phyloP scores from a whole-genome alignment of 2,888 invertebrate species.

The Drosophila histrio region DNA sequence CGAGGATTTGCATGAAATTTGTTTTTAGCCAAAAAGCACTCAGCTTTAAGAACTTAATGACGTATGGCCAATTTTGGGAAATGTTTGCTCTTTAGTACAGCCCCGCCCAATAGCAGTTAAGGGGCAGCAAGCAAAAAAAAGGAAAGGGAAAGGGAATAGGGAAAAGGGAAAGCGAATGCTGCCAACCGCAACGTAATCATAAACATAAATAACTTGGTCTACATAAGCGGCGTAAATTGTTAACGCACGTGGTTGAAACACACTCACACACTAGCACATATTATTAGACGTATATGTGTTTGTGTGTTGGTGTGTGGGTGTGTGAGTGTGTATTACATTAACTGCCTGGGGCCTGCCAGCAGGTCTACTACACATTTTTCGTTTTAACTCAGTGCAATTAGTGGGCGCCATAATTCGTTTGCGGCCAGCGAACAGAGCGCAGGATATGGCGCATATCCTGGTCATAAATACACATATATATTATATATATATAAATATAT shows the following conservation, averaged over 20 bases:
- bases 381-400: constrained; percentile 74
- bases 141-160: background rate
- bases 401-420: constrained; percentile 72
- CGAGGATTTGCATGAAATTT: background rate
- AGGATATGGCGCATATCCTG: constrained; percentile 68
- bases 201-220: constrained; percentile 74
- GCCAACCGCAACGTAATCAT: constrained; percentile 71
- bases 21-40: background rate
- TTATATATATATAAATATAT: constrained; percentile 1
- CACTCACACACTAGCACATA: constrained; percentile 4
- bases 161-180: constrained; percentile 37
- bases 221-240: constrained; percentile 70
- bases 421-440: constrained; percentile 59
- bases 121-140: background rate
- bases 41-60: constrained; percentile 26
- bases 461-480: constrained; percentile 52
- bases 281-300: constrained; percentile 7
- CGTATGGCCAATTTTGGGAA: constrained; percentile 3
- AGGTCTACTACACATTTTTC: constrained; percentile 71
- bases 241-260: constrained; percentile 58
- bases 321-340: constrained; percentile 38
- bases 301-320: constrained; percentile 13
- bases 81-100: constrained; percentile 3
- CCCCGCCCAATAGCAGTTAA: background rate
- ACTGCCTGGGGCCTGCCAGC: constrained; percentile 44